A percentile compares a stretch with the other conserved stretches of the same genome.
Evolutionary conservation across 2,113 vertebrate genomes (phyloP).

Genomic region (Cryptotis parvus): DNA sequence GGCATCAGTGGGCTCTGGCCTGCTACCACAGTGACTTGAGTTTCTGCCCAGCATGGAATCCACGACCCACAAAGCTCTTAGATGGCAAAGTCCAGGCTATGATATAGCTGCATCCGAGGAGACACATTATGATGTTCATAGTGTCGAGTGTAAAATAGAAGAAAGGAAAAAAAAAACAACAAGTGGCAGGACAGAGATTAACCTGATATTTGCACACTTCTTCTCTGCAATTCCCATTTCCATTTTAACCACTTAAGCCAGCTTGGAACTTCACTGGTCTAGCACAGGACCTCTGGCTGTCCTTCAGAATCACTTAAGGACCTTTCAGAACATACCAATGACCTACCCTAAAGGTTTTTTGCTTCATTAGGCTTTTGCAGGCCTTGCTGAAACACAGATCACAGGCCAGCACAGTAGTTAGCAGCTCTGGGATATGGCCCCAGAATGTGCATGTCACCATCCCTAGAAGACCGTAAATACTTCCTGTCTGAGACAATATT

Average conservation of each 20-base stretch:
- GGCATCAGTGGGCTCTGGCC: not conserved
- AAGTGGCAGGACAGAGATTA: not conserved
- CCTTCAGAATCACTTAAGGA: not conserved
- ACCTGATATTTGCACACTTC: too few species aligned
- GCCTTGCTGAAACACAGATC: not conserved
- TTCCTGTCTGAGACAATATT: not conserved
- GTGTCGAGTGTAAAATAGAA: not conserved
- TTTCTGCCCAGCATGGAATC: not conserved
- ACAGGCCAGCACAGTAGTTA: accelerated
- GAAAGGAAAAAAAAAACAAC: too few species aligned
- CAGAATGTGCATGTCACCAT: not conserved
- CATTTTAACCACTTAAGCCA: not conserved
- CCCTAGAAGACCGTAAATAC: not conserved
- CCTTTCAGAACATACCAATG: not conserved
- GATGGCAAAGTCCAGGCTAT: not conserved
- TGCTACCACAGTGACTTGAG: not conserved
- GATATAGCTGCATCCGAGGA: not conserved
- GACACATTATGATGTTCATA: not conserved
- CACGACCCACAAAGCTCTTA: too few species aligned
- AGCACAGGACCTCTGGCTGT: not conserved
- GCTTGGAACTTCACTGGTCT: not conserved
- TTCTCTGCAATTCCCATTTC: not conserved
- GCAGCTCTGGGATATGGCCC: not conserved
- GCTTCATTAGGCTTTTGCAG: not conserved
- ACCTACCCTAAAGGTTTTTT: not conserved